Evolutionary conservation across 2,113 vertebrate species (phyloP).

Genomic region (Lathamus discolor): DNA sequence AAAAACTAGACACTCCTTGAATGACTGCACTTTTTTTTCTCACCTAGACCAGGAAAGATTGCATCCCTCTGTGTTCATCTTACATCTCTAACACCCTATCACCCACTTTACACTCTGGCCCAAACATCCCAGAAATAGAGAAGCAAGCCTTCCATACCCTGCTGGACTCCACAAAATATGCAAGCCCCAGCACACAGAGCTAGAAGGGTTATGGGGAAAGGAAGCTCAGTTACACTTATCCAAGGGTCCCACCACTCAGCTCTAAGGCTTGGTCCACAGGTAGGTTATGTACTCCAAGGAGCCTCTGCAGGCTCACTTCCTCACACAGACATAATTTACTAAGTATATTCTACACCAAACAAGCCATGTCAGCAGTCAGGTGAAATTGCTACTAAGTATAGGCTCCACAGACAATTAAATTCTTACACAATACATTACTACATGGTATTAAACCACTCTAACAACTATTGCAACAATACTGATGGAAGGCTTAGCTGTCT

Average conservation of each 20-base stretch:
- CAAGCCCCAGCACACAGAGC: neutral
- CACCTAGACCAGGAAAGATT: neutral
- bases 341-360: neutral
- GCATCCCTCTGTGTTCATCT: neutral
- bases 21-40: neutral
- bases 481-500: neutral
- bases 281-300: neutral
- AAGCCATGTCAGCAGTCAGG: neutral
- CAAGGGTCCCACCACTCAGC: neutral
- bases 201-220: neutral
- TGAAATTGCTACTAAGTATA: neutral
- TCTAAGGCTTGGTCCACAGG: neutral
- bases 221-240: neutral
- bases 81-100: neutral
- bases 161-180: neutral
- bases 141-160: neutral
- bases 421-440: neutral
- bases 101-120: neutral
- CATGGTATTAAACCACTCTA: neutral
- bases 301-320: neutral
- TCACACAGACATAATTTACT: neutral
- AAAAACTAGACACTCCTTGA: neutral
- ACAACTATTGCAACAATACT: neutral
- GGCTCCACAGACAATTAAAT: neutral
- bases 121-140: neutral